Evolutionary conservation across 2,797 vertebrate species (phyloP).

Genomic region (Bryconaethiops microstoma): DNA sequence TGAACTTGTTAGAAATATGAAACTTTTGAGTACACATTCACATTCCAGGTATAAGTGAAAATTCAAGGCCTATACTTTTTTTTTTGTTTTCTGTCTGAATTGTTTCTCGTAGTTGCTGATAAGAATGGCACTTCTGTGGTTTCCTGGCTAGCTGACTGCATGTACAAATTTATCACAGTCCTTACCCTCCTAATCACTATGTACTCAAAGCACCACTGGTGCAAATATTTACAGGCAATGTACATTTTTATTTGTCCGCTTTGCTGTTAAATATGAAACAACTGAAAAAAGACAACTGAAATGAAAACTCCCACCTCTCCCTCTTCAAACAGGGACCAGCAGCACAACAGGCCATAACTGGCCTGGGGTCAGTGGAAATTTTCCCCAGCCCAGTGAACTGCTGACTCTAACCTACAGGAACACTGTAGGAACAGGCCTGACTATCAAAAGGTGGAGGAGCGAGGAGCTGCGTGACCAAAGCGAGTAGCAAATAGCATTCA

Average conservation of each 20-base stretch:
- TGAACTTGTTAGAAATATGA: slow-evolving; percentile 60
- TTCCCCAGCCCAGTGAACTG: background rate
- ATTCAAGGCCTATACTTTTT: slow-evolving; percentile 30
- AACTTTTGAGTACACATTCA: slow-evolving; percentile 52
- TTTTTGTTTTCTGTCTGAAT: slow-evolving; percentile 16
- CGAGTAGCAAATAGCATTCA: slow-evolving; percentile 21
- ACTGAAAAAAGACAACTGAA: slow-evolving; percentile 50
- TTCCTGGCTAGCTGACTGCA: slow-evolving; percentile 61
- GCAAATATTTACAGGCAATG: slow-evolving; percentile 67
- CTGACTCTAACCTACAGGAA: slow-evolving; percentile 8
- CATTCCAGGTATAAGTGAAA: slow-evolving; percentile 51
- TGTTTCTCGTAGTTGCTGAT: slow-evolving; percentile 22
- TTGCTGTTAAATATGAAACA: slow-evolving; percentile 43
- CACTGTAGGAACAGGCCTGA: slow-evolving; percentile 20
- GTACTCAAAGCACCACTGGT: slow-evolving; percentile 56
- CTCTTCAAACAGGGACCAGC: slow-evolving; percentile 41
- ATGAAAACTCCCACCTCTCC: slow-evolving; percentile 14
- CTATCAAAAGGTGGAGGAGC: background rate
- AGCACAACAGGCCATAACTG: slow-evolving; percentile 26
- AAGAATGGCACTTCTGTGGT: slow-evolving; percentile 67
- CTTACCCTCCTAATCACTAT: slow-evolving; percentile 43
- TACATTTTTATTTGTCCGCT: slow-evolving; percentile 59
- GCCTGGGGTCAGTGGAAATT: slow-evolving; percentile 30
- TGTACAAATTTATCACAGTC: slow-evolving; percentile 54
- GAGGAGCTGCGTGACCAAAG: background rate